phyloP scores from a whole-genome alignment of 2,888 invertebrate species.

The Sipunculus nudus region DNA sequence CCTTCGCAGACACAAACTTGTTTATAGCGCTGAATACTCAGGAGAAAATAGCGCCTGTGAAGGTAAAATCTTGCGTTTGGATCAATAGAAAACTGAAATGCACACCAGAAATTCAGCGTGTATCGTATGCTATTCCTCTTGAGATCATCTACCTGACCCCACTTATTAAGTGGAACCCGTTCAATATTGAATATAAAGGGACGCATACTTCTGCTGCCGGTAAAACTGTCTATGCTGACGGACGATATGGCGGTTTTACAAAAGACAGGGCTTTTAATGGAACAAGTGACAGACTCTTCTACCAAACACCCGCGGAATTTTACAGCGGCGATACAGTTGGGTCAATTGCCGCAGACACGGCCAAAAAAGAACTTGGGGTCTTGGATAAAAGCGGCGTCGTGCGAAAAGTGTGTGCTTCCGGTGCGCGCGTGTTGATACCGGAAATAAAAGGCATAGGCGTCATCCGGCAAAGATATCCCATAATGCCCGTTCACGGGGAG shows the following conservation, averaged over 20 bases:
- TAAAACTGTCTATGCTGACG: background rate
- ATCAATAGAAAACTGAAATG: too few relatives aligned
- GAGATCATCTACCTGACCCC: conserved; percentile 52
- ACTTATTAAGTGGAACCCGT: conserved; percentile 50
- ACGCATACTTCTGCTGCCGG: background rate
- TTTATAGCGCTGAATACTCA: conserved; percentile 48
- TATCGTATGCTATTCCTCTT: conserved; percentile 50
- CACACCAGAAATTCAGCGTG: too few relatives aligned
- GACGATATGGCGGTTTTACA: background rate
- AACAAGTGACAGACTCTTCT: conserved; percentile 31
- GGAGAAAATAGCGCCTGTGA: conserved; percentile 36
- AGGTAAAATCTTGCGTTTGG: too few relatives aligned
- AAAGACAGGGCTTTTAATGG: conserved; percentile 42
- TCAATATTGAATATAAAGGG: conserved; percentile 35
- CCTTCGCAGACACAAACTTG: conserved; percentile 28
- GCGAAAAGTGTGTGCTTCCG: conserved; percentile 14
- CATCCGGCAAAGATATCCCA: conserved; percentile 49
- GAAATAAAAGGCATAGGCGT: conserved; percentile 47
- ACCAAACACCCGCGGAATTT: conserved; percentile 44
- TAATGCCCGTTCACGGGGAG: conserved; percentile 50
- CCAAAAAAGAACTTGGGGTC: background rate
- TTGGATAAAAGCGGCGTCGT: background rate
- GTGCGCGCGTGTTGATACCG: conserved; percentile 20
- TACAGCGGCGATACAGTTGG: too few relatives aligned
- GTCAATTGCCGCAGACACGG: conserved; percentile 6